Evolutionary conservation across 2,888 invertebrate species (phyloP), one percentile per base, ranked within the genome.

Genomic region (Pilophorus perplexus): DNA sequence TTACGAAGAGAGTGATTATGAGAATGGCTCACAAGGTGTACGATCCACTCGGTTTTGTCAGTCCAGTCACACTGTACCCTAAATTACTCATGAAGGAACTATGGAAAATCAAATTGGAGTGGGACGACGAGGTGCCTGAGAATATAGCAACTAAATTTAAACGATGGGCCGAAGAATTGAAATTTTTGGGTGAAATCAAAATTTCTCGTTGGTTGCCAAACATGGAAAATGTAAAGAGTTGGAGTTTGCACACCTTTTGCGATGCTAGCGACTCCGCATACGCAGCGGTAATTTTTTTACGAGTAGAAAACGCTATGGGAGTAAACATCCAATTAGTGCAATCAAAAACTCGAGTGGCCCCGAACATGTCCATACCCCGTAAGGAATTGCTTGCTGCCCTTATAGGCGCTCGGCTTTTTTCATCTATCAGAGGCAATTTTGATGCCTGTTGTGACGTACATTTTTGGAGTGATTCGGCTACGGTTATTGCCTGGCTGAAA

Each of bases 21-120:
- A 33, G 33, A 8, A 12, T 12, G 12, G 12, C 33, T 33, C 71
- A 72, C 16, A 23, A 66, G 22, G 48, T 73, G 40, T 72, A 71
- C 46, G 72, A 73, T 66, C 71, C 72, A 8, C 64, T 72, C 8
- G 73, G 73, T 2, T 68, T 73, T 38, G 59, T 64, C 20, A 68
- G 68, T 40, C 69, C 71, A 12, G 69, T 69, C 2, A 48, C 67
- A 2, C 37, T 73, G 16, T 10, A 28, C 2, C 70, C 71, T 4
- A 73, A 72, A 48, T 37, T 72, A 38, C 72, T 64, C 72, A 57
- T 73, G 14, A 70, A 28, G 18, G 5, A 22, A 8, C 6, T n/a
- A 3, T 54, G 54, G 54, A 14, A 6, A 23, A 14, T 10, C 3
- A 23, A 23, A 20, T 5, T 3, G 4, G 16, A 2, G 4, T 46